Percentiles rank a stretch among this genome's conserved stretches.
Conservation (phyloP, 1,140 invertebrate genomes). For the Conopomorpha cramerella region DNA sequence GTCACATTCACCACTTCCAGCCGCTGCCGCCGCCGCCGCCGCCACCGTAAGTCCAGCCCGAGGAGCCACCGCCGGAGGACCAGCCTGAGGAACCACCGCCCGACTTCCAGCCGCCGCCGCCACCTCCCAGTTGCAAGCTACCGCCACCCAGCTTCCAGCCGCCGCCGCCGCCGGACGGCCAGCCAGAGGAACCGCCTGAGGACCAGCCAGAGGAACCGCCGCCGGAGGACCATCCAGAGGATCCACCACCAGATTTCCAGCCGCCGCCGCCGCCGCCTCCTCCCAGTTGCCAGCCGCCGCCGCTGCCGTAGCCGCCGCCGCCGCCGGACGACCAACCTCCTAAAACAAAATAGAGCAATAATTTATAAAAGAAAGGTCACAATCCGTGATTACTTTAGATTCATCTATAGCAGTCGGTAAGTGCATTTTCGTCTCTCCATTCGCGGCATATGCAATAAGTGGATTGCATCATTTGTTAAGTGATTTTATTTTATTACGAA, state of each 20-base stretch:
- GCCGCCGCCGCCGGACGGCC: slow-evolving; percentile 16
- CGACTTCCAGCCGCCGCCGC: slow-evolving; percentile 5
- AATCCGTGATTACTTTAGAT: too few species aligned
- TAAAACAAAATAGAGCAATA: too few species aligned
- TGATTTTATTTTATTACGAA: too few species aligned
- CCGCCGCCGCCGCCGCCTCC: slow-evolving; percentile 10
- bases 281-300: not conserved
- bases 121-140: slow-evolving; percentile 4
- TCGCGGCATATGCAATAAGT: too few species aligned
- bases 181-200: slow-evolving; percentile 20
- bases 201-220: slow-evolving; percentile 25
- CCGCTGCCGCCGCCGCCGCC: slow-evolving; percentile 20
- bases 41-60: slow-evolving; percentile 20
- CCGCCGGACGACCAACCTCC: slow-evolving; percentile 27
- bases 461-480: too few species aligned
- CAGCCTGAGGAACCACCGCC: slow-evolving; percentile 13
- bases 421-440: too few species aligned
- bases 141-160: slow-evolving; percentile 16
- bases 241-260: slow-evolving; percentile 8
- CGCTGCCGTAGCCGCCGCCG: slow-evolving; percentile 26
- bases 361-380: too few species aligned
- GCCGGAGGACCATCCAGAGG: slow-evolving; percentile 15
- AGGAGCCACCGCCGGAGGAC: slow-evolving; percentile 21
- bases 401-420: too few species aligned
- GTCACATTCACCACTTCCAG: slow-evolving; percentile 16